phyloP scores from a whole-genome alignment of 1,140 invertebrate genomes.

The Micrasema minimum region DNA sequence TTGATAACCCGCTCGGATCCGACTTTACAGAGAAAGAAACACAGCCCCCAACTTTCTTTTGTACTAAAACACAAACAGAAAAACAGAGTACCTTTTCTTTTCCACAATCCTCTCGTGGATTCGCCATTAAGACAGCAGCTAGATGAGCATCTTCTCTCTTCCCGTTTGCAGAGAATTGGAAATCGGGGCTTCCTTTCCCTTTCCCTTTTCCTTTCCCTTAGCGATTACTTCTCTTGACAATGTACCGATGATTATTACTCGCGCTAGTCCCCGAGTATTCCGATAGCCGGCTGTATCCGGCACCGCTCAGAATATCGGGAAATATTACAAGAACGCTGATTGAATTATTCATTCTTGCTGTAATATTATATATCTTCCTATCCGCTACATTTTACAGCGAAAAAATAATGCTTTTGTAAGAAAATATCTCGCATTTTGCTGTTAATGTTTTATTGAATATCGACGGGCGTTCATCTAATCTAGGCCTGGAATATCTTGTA shows the following conservation, averaged over 20 bases:
- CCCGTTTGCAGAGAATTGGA: constrained; percentile 10
- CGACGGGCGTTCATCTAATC: no score
- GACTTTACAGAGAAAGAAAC: constrained; percentile 23
- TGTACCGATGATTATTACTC: constrained; percentile 34
- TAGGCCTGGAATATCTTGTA: no score
- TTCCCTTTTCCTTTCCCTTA: background rate
- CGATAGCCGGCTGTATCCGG: constrained; percentile 20
- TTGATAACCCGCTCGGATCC: constrained; percentile 29
- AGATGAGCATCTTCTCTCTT: constrained; percentile 22
- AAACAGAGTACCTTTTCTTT: constrained; percentile 19
- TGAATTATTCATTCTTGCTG: constrained; percentile 30
- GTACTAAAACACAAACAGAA: constrained; percentile 27
- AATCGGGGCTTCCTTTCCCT: constrained; percentile 5
- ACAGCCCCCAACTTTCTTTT: constrained; percentile 1
- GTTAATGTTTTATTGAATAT: background rate
- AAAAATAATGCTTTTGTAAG: background rate
- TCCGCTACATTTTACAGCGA: background rate
- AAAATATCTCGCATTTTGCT: background rate
- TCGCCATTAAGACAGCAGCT: constrained; percentile 19
- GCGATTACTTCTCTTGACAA: constrained; percentile 38
- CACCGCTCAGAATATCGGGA: constrained; percentile 17
- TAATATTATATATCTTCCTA: background rate
- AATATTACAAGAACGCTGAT: constrained; percentile 31
- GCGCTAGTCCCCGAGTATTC: constrained; percentile 9
- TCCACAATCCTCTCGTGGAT: constrained; percentile 19